Base-by-base conservation (phyloP, 2,888 invertebrate genomes). In the Dryobota labecula region DNA sequence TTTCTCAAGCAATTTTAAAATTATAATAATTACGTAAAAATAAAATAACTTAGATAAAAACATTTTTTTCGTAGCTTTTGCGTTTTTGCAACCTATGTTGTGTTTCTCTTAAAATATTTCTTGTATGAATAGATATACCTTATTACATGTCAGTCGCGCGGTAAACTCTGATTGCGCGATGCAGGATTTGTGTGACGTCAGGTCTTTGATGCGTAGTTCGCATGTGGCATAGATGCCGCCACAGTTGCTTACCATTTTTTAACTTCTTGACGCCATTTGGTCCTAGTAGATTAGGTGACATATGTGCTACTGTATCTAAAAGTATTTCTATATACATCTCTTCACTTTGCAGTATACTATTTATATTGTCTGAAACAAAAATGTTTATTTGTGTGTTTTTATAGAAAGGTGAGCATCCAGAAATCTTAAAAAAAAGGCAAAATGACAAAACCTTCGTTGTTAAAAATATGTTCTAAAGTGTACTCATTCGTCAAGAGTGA, bases 281-380 rank as follows among this genome's bases (percentile, higher is more conserved):
- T 6, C 97, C 97, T 53, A 97, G 90, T 87, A 97, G 94, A 20
- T 91, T 90, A 2, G 97, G 97, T 0, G 97, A 96, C 87, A 96
- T 94, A 77, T 96, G 95, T 38, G 97, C 95, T 9, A 97, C 97
- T 2, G 96, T 95, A 71, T 96, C 96, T 60, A 98, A 88, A 64
- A 97, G 90, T 77, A 96, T 96, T 79, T 97, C 94, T 68, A 97
- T 97, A 86, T 97, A 97, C 74, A 97, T 96, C 89, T 97, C 97
- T 94, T 98, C 98, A 73, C 96, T 96, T 85, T 96, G 96, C 47
- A 98, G 96, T 61, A 98, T 95, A 74, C 97, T 96, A 84, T 97
- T 97, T 38, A 97, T 96, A 82, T 96, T 97, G 84, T 97, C 97
- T 96, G 89, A 51, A 90, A 89, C 15, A 58, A 45, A 61, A 47